phyloP scores from a whole-genome alignment of 2,888 invertebrate species.

The Lepidocyrtoides sp. region DNA sequence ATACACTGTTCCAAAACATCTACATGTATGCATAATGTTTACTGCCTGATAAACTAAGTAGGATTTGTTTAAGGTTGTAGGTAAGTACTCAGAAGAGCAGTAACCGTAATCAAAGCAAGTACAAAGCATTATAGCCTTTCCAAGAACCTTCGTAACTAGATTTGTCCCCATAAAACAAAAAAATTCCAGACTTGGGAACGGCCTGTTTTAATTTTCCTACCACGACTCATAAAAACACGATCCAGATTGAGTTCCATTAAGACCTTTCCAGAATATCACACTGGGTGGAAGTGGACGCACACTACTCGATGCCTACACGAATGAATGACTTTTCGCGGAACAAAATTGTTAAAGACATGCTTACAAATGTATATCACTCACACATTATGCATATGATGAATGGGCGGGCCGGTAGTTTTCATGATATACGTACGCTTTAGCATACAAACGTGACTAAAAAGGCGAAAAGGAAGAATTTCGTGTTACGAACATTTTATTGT shows the following conservation, averaged over 20 bases:
- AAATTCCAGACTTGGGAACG: background rate
- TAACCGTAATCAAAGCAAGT: background rate
- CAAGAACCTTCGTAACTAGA: background rate
- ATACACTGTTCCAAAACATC: too few relatives aligned
- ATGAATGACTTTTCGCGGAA: constrained; percentile 2
- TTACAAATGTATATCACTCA: too few relatives aligned
- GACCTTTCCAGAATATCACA: background rate
- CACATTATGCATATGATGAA: background rate
- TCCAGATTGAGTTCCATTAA: background rate
- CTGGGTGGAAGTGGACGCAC: background rate
- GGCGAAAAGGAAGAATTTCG: background rate
- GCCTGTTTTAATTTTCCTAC: constrained; percentile 27
- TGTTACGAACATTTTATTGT: constrained; percentile 34
- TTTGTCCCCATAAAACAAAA: constrained; percentile 8
- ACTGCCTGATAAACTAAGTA: too few relatives aligned
- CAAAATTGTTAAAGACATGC: background rate
- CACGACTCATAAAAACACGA: constrained; percentile 4
- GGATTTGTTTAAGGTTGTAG: background rate
- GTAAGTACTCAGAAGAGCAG: background rate
- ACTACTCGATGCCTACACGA: background rate
- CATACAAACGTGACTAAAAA: background rate
- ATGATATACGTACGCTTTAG: background rate
- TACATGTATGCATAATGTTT: too few relatives aligned
- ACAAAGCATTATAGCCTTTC: background rate
- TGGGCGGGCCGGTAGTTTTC: constrained; percentile 37